These are phyloP conservation scores for Limnothrissa miodon DNA, from an alignment of 2,113 vertebrate genomes.

Conservation along the genomic window DNA sequence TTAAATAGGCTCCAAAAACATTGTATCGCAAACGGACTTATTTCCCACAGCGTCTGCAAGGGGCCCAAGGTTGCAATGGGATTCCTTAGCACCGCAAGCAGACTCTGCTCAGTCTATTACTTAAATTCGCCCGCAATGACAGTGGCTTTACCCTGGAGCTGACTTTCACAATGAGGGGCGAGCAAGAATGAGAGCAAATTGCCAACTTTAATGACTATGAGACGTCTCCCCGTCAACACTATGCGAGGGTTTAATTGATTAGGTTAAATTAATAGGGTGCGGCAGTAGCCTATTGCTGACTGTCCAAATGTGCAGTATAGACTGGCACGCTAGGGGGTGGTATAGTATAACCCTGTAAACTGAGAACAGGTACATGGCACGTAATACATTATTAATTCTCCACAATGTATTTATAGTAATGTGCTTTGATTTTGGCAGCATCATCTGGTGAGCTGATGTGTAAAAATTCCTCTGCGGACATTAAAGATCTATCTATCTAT, in stretches of 20 bases:
- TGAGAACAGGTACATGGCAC: not conserved
- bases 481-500: too few relatives aligned
- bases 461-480: too few relatives aligned
- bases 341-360: not conserved
- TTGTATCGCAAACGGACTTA: not conserved
- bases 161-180: not conserved
- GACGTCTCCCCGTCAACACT: not conserved
- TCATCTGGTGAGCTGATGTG: not conserved
- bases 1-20: not conserved
- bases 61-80: not conserved
- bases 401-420: not conserved
- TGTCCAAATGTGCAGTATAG: not conserved
- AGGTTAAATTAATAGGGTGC: not conserved
- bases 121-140: conserved; percentile 5
- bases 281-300: not conserved
- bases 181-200: not conserved
- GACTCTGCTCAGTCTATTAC: not conserved
- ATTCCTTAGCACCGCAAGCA: not conserved
- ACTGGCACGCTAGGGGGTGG: not conserved
- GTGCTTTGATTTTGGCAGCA: not conserved
- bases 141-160: not conserved
- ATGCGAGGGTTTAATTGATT: conserved; percentile 7
- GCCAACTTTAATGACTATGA: not conserved
- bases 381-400: not conserved
- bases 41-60: not conserved